A percentile compares a stretch with the other conserved stretches of the same genome.
Evolutionary conservation across 1,140 invertebrate species (phyloP).

Genomic region (Doryteuthis pealeii): DNA sequence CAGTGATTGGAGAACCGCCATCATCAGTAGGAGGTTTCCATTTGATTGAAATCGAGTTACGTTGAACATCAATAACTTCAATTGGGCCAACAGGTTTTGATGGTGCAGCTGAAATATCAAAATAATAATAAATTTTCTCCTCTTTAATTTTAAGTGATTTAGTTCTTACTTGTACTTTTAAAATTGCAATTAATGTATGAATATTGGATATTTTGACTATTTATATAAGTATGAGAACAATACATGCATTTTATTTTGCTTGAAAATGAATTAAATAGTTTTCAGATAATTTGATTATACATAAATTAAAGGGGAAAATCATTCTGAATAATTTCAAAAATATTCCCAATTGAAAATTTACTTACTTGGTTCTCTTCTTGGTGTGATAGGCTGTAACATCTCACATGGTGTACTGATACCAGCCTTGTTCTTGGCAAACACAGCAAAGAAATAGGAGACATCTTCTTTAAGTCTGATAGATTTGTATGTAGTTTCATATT

Average conservation of each 20-base stretch:
- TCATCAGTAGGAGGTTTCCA: conserved; percentile 61
- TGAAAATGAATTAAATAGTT: too few species aligned
- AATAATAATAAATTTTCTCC: not conserved
- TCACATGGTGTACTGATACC: conserved; percentile 84
- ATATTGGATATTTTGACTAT: too few species aligned
- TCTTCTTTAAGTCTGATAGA: conserved; percentile 79
- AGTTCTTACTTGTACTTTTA: not conserved
- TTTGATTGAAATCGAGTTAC: conserved; percentile 67
- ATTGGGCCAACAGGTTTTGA: conserved; percentile 90
- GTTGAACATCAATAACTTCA: conserved; percentile 62
- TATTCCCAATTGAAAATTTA: not conserved
- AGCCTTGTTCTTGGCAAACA: conserved; percentile 90
- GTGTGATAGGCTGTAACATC: conserved; percentile 66
- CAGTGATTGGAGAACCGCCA: conserved; percentile 66
- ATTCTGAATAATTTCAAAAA: not conserved
- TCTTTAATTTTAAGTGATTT: too few species aligned
- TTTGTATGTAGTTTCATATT: conserved; percentile 82
- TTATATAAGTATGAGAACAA: too few species aligned
- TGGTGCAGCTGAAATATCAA: conserved; percentile 65
- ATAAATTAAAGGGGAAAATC: too few species aligned
- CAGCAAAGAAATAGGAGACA: conserved; percentile 86
- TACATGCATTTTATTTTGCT: too few species aligned
- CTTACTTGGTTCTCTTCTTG: conserved; percentile 50
- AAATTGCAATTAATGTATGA: too few species aligned
- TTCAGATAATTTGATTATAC: too few species aligned